Evolutionary conservation across 2,888 invertebrate species (phyloP).

Genomic region (Copidosoma aretas): DNA sequence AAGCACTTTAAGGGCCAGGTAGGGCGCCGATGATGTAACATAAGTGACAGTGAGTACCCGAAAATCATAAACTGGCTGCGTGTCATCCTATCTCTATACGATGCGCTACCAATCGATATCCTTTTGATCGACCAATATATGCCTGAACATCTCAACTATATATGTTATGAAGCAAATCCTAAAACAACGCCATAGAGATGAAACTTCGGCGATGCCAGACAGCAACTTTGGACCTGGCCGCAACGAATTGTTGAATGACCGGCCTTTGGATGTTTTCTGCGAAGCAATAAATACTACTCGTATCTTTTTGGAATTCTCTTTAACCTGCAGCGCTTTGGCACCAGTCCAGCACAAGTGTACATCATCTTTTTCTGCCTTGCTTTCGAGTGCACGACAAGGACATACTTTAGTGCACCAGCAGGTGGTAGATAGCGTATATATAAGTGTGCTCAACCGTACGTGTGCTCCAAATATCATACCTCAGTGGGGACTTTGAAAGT

Average conservation of each 20-base stretch:
- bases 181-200: neutral
- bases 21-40: neutral
- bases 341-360: too few relatives aligned
- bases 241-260: neutral
- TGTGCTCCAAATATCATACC: too few relatives aligned
- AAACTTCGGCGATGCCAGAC: neutral
- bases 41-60: neutral
- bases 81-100: neutral
- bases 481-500: too few relatives aligned
- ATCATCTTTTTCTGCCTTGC: too few relatives aligned
- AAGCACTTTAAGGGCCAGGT: neutral
- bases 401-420: too few relatives aligned
- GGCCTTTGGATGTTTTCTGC: neutral
- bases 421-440: too few relatives aligned
- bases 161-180: neutral
- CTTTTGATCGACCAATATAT: neutral
- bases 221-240: neutral
- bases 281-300: conserved; percentile 18
- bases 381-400: too few relatives aligned
- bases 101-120: neutral
- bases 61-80: neutral
- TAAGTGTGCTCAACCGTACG: too few relatives aligned
- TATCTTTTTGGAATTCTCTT: neutral
- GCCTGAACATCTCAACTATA: conserved; percentile 1
- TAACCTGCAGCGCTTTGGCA: too few relatives aligned